These are phyloP conservation scores for Helostoma temminkii DNA, from an alignment of 2,797 vertebrate species.

Conservation along the genomic window DNA sequence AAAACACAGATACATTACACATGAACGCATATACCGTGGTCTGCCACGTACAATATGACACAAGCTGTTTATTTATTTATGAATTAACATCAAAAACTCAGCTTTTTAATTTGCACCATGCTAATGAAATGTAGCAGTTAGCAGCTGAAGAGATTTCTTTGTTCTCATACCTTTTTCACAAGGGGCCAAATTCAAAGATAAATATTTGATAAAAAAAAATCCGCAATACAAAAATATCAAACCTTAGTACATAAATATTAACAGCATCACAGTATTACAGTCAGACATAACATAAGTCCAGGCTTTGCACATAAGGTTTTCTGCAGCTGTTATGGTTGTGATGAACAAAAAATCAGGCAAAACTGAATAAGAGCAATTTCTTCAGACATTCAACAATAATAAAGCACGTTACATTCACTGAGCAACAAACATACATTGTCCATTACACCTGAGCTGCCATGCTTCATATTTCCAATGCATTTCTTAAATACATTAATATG, in stretches of 20 bases:
- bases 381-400: slow-evolving; percentile 10
- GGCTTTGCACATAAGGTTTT: slow-evolving; percentile 11
- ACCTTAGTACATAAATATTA: background rate
- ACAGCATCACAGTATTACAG: background rate
- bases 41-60: background rate
- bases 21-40: slow-evolving; percentile 1
- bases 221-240: background rate
- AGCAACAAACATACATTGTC: background rate
- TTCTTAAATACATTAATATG: background rate
- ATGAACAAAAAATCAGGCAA: slow-evolving; percentile 31
- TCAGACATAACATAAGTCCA: slow-evolving; percentile 4
- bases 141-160: background rate
- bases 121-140: too few species aligned
- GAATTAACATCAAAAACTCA: background rate
- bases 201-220: background rate
- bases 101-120: background rate
- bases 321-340: background rate
- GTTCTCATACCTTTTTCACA: too few species aligned
- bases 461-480: too few species aligned
- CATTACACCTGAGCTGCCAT: background rate
- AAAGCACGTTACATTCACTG: background rate
- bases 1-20: slow-evolving; percentile 1
- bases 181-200: background rate
- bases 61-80: background rate
- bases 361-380: background rate